Evolutionary conservation across 2,113 vertebrate species (phyloP), one percentile per base, ranked within the genome.

Genomic region (Turnix velox): DNA sequence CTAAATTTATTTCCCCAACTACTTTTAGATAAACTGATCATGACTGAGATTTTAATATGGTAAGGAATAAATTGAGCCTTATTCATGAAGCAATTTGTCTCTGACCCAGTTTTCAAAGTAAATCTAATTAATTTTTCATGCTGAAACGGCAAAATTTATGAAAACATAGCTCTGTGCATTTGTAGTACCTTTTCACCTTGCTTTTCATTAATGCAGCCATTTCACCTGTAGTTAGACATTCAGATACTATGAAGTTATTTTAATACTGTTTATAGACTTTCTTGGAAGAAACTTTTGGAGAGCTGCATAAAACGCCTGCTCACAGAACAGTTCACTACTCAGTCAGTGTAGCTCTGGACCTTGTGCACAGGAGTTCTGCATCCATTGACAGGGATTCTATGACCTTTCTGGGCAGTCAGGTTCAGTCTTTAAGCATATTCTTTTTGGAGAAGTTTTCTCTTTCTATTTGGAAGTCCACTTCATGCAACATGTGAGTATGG

Each of bases 51-150:
- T 92, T 84, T 71, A 27, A 59, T 78, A 17, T 67, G 14, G 6
- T 68, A 42, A 51, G 88, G 79, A 78, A 63, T 48, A 78, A 81
- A 84, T 31, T 72, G 22, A 76, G n/a, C 11, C 48, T 90, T 66
- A 24, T 74, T 80, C 27, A 23, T 48, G 43, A 89, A 79, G 66
- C 22, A 67, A 35, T 75, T 72, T 81, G 28, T 82, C 61, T 87
- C 52, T 93, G 87, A 94, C 84, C 77, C 48, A 89, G 74, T 92
- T 96, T 93, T 89, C 46, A 79, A 76, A 83, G 88, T 68, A 93
- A 94, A 92, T 75, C 84, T 33, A 93, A 92, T 94, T 88, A 95
- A 89, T 88, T 94, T 93, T 96, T 95, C 89, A 87, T 92, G 61
- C 61, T 78, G 52, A 94, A 92, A 91, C 82, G 69, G 59, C n/a